phyloP scores from a whole-genome alignment of 2,113 vertebrate genomes.

The Jaculus jaculus region DNA sequence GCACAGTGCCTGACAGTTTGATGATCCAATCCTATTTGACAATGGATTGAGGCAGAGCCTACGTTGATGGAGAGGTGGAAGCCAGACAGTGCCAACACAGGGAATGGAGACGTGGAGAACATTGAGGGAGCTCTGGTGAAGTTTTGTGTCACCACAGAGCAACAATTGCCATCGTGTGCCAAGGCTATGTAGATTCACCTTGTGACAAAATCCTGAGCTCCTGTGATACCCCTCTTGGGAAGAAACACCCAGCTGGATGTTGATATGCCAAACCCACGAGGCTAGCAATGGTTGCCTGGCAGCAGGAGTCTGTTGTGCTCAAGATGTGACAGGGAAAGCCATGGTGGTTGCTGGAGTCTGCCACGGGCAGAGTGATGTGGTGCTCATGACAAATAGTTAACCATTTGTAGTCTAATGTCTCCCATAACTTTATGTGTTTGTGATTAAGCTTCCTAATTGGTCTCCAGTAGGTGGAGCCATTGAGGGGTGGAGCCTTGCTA shows the following conservation, averaged over 20 bases:
- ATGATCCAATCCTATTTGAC: background rate
- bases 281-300: background rate
- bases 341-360: background rate
- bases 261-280: background rate
- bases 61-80: background rate
- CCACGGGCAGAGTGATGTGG: background rate
- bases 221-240: too few relatives aligned
- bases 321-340: background rate
- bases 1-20: background rate
- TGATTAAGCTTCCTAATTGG: too few relatives aligned
- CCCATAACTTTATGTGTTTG: too few relatives aligned
- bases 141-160: background rate
- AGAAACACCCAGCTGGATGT: background rate
- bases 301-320: background rate
- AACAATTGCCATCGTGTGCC: background rate
- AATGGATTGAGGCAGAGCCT: background rate
- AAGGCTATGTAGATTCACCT: background rate
- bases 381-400: background rate
- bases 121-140: background rate
- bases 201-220: background rate
- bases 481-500: too few relatives aligned
- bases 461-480: too few relatives aligned
- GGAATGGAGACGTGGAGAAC: background rate
- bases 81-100: background rate
- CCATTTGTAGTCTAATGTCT: background rate